Percentiles rank a stretch among this genome's conserved stretches.
Evolutionary conservation across 2,113 vertebrate species (phyloP).

Genomic region (Paratilapia polleni): DNA sequence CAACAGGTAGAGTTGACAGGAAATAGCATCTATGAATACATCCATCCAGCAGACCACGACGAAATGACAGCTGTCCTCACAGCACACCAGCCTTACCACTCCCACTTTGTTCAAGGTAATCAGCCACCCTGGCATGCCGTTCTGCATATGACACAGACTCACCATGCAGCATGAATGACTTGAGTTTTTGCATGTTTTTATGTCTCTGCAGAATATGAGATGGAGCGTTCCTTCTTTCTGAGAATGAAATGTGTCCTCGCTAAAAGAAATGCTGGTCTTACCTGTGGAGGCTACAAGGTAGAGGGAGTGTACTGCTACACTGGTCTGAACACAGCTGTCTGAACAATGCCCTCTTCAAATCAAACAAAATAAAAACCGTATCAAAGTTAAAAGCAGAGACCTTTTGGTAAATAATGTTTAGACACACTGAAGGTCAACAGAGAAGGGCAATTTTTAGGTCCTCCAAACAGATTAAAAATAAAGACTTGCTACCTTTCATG

Average conservation of each 20-base stretch:
- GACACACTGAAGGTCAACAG: not conserved
- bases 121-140: accelerated
- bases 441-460: not conserved
- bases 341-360: not conserved
- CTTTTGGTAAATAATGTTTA: not conserved
- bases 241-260: slow-evolving; percentile 98
- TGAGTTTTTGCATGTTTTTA: not conserved
- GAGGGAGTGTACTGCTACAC: not conserved
- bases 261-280: slow-evolving; percentile 96
- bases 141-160: not conserved
- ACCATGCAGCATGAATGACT: not conserved
- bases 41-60: slow-evolving; percentile 96
- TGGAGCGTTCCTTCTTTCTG: slow-evolving; percentile 96
- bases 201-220: slow-evolving; percentile 89
- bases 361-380: not conserved
- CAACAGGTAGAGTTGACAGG: slow-evolving; percentile 97
- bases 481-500: too few relatives aligned
- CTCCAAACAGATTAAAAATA: too few relatives aligned
- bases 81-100: slow-evolving; percentile 95
- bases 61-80: slow-evolving; percentile 98
- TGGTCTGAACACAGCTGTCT: not conserved
- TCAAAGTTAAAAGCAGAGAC: not conserved
- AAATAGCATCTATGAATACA: slow-evolving; percentile 98
- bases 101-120: slow-evolving; percentile 96
- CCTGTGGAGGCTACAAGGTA: slow-evolving; percentile 97